A percentile compares a stretch with the other conserved stretches of the same genome.
Evolutionary conservation across 2,888 invertebrate species (phyloP).

Genomic region (Ctena decussata): DNA sequence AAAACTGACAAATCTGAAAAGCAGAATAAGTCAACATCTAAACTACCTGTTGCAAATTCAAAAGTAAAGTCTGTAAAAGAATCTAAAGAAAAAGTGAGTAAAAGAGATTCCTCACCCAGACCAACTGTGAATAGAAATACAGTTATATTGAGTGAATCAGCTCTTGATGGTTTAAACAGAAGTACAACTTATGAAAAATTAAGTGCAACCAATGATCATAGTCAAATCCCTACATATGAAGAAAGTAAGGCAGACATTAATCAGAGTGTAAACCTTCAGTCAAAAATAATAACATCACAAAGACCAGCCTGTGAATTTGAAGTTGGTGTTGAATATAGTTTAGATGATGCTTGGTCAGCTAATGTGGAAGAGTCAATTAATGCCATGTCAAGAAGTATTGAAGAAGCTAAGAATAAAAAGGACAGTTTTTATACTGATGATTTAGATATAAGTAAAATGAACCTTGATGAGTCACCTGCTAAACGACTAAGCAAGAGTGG

Average conservation of each 20-base stretch:
- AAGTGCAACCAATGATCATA: slow-evolving; percentile 66
- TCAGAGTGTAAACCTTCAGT: slow-evolving; percentile 21
- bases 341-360: slow-evolving; percentile 64
- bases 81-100: slow-evolving; percentile 3
- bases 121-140: slow-evolving; percentile 55
- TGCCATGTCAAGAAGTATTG: slow-evolving; percentile 61
- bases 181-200: slow-evolving; percentile 87
- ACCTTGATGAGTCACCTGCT: slow-evolving; percentile 49
- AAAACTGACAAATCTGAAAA: slow-evolving; percentile 45
- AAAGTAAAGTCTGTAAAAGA: slow-evolving; percentile 42
- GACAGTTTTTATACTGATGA: slow-evolving; percentile 54
- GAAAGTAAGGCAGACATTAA: slow-evolving; percentile 19
- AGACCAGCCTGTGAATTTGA: slow-evolving; percentile 40
- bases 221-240: slow-evolving; percentile 66
- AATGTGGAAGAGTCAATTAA: slow-evolving; percentile 62
- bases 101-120: slow-evolving; percentile 44
- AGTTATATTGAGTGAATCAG: slow-evolving; percentile 54
- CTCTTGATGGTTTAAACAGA: slow-evolving; percentile 75
- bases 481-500: slow-evolving; percentile 63
- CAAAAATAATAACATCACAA: background rate
- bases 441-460: slow-evolving; percentile 54
- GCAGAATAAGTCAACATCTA: slow-evolving; percentile 60
- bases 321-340: slow-evolving; percentile 58
- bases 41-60: slow-evolving; percentile 70
- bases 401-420: slow-evolving; percentile 50